Evolutionary conservation across 2,113 vertebrate species (phyloP), one percentile per base, ranked within the genome.

Genomic region (Calonectris borealis): DNA sequence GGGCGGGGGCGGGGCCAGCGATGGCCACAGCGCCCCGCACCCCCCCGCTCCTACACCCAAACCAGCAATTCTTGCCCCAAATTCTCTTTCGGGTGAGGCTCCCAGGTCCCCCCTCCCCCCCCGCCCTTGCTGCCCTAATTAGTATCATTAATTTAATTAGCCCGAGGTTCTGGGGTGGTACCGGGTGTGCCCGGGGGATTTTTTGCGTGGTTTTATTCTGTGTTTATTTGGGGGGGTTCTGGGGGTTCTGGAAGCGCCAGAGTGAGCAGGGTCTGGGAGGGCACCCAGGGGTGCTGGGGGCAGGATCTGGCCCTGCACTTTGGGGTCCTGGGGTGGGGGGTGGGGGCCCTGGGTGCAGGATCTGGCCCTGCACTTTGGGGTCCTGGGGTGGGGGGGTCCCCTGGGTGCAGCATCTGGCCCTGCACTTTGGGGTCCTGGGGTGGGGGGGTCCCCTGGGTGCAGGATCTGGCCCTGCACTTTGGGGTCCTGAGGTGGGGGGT

Each of bases 131-230:
- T 64, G 8, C 22, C 13, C 8, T 60, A 32, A 77, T 69, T 62
- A 75, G 25, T 4, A 2, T 34, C 2, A 16, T 58, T 69, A 65
- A 44, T 2, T 2, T 54, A 38, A 80, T 83, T 82, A 85, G 9
- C 12, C 10, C 0, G 0, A 1, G 0, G 51, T 27, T 32, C 54
- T 46, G 64, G 2, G 10, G 20, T 42, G 58, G 25, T 11, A 15
- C 4, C 1, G 3, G 13, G 11, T 34, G 27, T 21, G 65, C 20
- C 19, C 11, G 9, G 7, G 29, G 15, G 13, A 6, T 2, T 29
- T 36, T 51, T 24, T 5, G 3, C 0, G 7, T 51, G 62, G 26
- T 66, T 69, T 94, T n/a, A 12, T 51, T 51, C 27, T 69, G 49
- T 3, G 6, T 22, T 42, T 16, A 10, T 62, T 18, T 57, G 29